A percentile compares a stretch with the other conserved stretches of the same genome.
Conservation (phyloP, 92 coral and sea anemone species). For the Hydrozoanthus gracilis region DNA sequence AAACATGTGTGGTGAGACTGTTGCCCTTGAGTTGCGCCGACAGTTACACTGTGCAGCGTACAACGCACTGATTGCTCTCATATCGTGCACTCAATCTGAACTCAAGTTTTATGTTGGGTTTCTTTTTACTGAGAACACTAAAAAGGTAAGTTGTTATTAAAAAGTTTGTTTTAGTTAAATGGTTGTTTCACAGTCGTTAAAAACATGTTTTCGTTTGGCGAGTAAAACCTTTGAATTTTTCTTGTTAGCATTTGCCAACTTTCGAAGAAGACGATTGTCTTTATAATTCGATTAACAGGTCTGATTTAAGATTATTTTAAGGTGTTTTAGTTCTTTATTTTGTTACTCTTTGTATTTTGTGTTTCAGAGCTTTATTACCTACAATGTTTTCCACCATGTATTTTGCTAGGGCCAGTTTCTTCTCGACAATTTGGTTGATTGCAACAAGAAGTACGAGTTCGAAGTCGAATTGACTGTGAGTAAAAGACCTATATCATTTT, state of each 20-base stretch:
- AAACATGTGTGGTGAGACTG: constrained; percentile 94
- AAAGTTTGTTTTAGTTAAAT: not conserved
- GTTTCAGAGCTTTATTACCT: not conserved
- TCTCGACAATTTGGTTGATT: constrained; percentile 89
- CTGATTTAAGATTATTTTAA: too few species aligned
- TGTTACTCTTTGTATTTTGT: not conserved
- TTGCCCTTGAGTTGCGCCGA: constrained; percentile 78
- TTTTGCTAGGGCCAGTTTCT: constrained; percentile 85
- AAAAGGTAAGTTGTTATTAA: constrained; percentile 63
- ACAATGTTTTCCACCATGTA: not conserved
- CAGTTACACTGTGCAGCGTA: constrained; percentile 93
- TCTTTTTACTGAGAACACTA: constrained; percentile 82
- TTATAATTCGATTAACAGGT: too few species aligned
- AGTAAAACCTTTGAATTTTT: too few species aligned
- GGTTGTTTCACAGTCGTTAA: too few species aligned
- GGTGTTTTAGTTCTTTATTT: not conserved
- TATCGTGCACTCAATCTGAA: constrained; percentile 93
- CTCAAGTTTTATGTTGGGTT: constrained; percentile 90
- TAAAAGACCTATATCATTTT: not conserved
- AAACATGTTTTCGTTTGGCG: too few species aligned
- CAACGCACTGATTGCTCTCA: constrained; percentile 87
- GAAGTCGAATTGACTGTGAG: constrained; percentile 94
- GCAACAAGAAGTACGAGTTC: constrained; percentile 78
- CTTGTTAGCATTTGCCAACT: too few species aligned
- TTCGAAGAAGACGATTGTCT: too few species aligned